Conservation (phyloP, 2,797 vertebrate genomes). For the Rachycentron canadum region DNA sequence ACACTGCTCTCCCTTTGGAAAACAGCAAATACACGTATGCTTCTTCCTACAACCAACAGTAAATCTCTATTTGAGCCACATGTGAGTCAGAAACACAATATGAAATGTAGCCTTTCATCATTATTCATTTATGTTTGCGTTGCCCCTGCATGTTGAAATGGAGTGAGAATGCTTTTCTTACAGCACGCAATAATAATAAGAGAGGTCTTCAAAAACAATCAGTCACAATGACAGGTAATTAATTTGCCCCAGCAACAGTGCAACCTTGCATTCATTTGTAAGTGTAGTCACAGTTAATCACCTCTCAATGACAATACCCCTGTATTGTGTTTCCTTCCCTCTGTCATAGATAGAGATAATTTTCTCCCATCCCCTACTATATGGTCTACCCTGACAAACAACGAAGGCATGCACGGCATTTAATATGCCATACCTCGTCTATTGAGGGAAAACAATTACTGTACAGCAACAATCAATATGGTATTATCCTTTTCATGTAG, state of each 20-base stretch:
- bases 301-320: constrained; percentile 75
- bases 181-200: constrained; percentile 54
- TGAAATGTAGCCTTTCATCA: constrained; percentile 41
- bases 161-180: constrained; percentile 21
- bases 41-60: background rate
- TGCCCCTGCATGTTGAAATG: constrained; percentile 18
- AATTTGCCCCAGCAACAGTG: constrained; percentile 75
- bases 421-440: constrained; percentile 64
- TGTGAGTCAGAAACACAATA: constrained; percentile 15
- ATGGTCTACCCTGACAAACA: constrained; percentile 39
- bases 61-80: background rate
- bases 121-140: constrained; percentile 33
- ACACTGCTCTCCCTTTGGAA: background rate
- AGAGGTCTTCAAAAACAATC: constrained; percentile 78
- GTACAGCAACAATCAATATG: constrained; percentile 68
- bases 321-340: constrained; percentile 57
- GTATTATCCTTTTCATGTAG: constrained; percentile 67
- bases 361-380: constrained; percentile 46
- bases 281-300: constrained; percentile 80
- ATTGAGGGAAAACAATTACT: constrained; percentile 66
- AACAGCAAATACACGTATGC: background rate
- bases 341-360: constrained; percentile 61
- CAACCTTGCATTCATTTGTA: constrained; percentile 71
- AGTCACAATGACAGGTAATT: constrained; percentile 84
- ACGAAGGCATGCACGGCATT: constrained; percentile 47